Evolutionary conservation across 2,888 invertebrate genomes (phyloP), one percentile per base, ranked within the genome.

Genomic region (Pelosia muscerda): DNA sequence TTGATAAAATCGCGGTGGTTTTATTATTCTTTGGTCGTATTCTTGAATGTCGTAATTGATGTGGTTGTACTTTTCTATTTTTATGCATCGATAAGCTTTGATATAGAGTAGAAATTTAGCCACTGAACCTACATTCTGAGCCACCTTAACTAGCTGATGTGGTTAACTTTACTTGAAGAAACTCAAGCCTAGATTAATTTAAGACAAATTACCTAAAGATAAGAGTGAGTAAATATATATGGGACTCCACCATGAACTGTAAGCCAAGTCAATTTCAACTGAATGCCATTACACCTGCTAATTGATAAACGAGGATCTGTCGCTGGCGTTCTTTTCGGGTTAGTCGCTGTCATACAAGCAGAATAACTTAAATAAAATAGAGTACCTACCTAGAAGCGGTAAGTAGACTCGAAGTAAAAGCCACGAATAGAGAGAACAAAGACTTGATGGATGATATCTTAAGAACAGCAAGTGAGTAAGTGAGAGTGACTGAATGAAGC

Each of bases 1-100:
- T 60, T 71, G 73, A 76, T 76, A 76, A 71, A 75, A 78, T 74
- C 64, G 76, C 70, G 72, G 77, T 79, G 13, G 70, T 65, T 62
- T 72, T 26, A 28, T 78, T 22, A 68, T 72, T 71, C 74, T 76
- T 73, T 57, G 57, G 60, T 71, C 68, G 64, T 69, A 67, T 75
- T 66, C 23, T 75, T 63, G 64, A 70, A 75, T 68, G 28, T 49
- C 8, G 13, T 26, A 57, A 68, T 71, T 72, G 49, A 59, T 60
- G 62, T 38, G 63, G 60, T 71, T 71, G 64, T 66, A 63, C 56
- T 63, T 49, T 62, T 22, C 19, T n/a, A 10, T 25, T 42, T 42
- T 42, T 23, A 23, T 19, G 26, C 23, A 54, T 15, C 62, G 19
- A 49, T 25, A 13, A 28, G 19, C 11, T n/a, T 56, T 57, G 15